Evolutionary conservation across 2,113 vertebrate species (phyloP), one percentile per base, ranked within the genome.

Genomic region (Chaetorhynchus papuensis): DNA sequence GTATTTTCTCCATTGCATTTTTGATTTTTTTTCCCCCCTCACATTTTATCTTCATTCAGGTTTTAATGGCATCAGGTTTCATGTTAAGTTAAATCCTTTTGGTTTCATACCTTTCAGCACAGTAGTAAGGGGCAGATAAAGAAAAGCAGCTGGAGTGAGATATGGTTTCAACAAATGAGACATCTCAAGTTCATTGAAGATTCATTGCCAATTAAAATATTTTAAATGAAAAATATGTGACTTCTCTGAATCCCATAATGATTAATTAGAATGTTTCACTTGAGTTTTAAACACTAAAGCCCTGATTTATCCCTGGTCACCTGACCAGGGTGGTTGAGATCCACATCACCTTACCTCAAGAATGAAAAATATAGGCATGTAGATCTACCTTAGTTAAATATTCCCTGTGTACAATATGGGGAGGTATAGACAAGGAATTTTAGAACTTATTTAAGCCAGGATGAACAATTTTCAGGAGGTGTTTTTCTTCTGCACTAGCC

Each of bases 1-100:
- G 1, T 13, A 7, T 31, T 47, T 19, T 66, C 59, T 77, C 39
- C 10, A 30, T 12, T 8, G 8, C 4, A 10, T 2, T 88, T 85
- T 85, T 35, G 6, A 30, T 41, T 72, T 19, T 57, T 50, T 15
- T 42, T 13, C 14, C 3, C 0, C 0, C 7, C 3, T 5, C 12
- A 27, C 6, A 50, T 72, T 60, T 71, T 54, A 37, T 30, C 24
- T 42, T 47, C 8, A 39, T 42, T 70, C 16, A 24, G 6, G 5
- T 47, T 74, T 94, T 39, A 72, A 31, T n/a, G 4, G n/a, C n/a
- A 41, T 20, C 0, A 1, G 1, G 14, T 57, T 86, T 89, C 27
- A 31, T 19, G 7, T 30, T 56, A 60, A 15, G 28, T 21, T 23
- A 56, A 21, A 59, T 69, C 7, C 23, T 83, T 85, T 30, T 71